Base-by-base conservation (phyloP, 2,888 invertebrate genomes). In the Orthosia cruda region DNA sequence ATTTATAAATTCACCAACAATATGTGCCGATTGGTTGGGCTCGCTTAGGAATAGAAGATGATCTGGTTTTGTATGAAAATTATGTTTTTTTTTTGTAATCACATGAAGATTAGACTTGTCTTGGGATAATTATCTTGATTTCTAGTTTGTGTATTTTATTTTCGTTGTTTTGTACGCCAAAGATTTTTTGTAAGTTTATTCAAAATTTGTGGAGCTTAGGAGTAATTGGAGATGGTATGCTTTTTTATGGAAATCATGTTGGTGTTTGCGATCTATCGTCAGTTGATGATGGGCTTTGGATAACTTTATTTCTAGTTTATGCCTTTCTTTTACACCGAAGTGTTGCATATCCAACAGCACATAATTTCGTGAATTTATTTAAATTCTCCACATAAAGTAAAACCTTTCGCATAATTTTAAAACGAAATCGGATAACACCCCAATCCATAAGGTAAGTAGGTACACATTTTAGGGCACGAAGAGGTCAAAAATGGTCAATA, bases 401-500 rank as follows among this genome's bases (percentile, higher is more conserved):
- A 70, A 67, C 12, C 52, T 71, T 74, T 59, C 26, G 11, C 47
- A 69, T 84, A 81, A 78, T 73, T 83, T 73, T 47, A 62, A 64
- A 70, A 72, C 55, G 57, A 70, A 69, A 77, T 85, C 63, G 62
- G 71, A 70, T 70, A 65, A 77, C 57, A 63, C 66, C 55, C 61
- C 59, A 70, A 67, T 71, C 62, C 64, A 61, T 64, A 65, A 71
- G 54, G 20, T 52, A 63, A 74, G 55, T 62, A 47, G n/a, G 62
- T 66, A 55, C 58, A 65, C 58, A 55, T 82, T 83, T 73, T 67
- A 55, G 63, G 62, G 45, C 71, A 68, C 47, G 59, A 4, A 50
- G 73, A 79, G 82, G 80, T 87, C 85, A 78, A 85, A 87, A 86
- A 77, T 67, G 50, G 52, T 58, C 84, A 70, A 87, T 88, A 88